A percentile compares a stretch with the other conserved stretches of the same genome.
Conservation (phyloP, 2,888 invertebrate species). For the Lasioglossum calceatum region DNA sequence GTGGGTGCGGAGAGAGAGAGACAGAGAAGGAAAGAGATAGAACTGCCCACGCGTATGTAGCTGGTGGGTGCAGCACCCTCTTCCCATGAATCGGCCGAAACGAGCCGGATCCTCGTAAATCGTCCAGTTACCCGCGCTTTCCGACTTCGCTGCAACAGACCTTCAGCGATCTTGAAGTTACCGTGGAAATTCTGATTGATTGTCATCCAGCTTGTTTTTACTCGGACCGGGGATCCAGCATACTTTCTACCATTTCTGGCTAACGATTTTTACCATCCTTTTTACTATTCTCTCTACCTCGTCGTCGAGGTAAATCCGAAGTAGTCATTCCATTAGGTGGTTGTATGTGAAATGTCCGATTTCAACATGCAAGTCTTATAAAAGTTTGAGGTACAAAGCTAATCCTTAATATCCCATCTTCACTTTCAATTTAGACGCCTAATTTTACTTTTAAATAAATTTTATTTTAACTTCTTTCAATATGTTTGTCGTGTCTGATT, state of each 20-base stretch:
- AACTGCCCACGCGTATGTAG: conserved; percentile 12
- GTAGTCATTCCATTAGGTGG: no score
- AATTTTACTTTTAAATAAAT: no score
- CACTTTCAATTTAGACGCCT: no score
- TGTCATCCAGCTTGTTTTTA: background rate
- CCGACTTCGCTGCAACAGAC: background rate
- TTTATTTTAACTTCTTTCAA: no score
- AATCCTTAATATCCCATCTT: no score
- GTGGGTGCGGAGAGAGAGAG: conserved; percentile 17
- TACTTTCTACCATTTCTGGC: background rate
- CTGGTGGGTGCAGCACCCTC: conserved; percentile 33
- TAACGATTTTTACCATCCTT: no score
- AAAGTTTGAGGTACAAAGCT: no score
- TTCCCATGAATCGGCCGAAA: conserved; percentile 41
- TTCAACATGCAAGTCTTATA: no score
- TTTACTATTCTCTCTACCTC: no score
- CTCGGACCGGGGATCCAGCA: background rate
- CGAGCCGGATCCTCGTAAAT: conserved; percentile 62
- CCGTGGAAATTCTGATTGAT: conserved; percentile 34
- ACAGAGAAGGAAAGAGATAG: background rate
- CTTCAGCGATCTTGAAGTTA: conserved; percentile 1
- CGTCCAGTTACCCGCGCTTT: conserved; percentile 35
- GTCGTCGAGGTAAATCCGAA: no score
- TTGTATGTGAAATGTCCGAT: no score
- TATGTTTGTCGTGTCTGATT: no score